Conservation (phyloP, 23 tunicate genomes). For the Clavelina lepadiformis region DNA sequence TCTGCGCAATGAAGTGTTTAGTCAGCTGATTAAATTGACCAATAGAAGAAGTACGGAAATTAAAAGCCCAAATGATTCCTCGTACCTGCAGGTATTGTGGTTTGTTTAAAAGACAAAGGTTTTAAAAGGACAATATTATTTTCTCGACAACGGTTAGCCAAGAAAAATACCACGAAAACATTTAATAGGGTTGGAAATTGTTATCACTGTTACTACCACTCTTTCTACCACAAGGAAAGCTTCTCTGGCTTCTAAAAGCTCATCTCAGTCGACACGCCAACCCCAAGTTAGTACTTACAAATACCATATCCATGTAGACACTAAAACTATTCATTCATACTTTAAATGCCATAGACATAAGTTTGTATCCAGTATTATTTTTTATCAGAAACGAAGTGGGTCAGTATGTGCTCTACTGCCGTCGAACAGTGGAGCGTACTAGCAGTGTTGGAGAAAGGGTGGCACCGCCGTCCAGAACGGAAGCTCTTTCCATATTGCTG, state of each 20-base stretch:
- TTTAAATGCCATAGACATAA: neutral
- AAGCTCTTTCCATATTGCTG: slow-evolving; percentile 43
- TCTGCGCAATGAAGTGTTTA: slow-evolving; percentile 54
- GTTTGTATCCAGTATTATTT: too few species aligned
- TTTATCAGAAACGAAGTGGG: slow-evolving; percentile 60
- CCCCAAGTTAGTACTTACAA: slow-evolving; percentile 36
- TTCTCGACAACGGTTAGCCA: too few species aligned
- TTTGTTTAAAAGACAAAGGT: neutral
- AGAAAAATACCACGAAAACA: too few species aligned
- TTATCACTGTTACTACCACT: slow-evolving; percentile 71
- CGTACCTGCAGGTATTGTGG: slow-evolving; percentile 45
- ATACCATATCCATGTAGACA: too few species aligned
- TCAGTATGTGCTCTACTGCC: slow-evolving; percentile 79
- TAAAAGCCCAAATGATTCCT: slow-evolving; percentile 18
- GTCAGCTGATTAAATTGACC: slow-evolving; percentile 68
- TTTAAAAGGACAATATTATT: neutral
- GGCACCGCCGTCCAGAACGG: slow-evolving; percentile 68
- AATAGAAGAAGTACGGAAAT: slow-evolving; percentile 44
- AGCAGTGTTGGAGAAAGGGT: slow-evolving; percentile 29
- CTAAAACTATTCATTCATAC: too few species aligned
- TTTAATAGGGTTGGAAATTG: slow-evolving; percentile 73
- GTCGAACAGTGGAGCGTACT: slow-evolving; percentile 63
- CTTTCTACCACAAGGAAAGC: slow-evolving; percentile 49
- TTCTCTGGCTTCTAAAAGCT: slow-evolving; percentile 28
- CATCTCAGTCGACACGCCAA: slow-evolving; percentile 53